Conservation (phyloP, 2,888 invertebrate genomes). For the Fabriciana adippe region DNA sequence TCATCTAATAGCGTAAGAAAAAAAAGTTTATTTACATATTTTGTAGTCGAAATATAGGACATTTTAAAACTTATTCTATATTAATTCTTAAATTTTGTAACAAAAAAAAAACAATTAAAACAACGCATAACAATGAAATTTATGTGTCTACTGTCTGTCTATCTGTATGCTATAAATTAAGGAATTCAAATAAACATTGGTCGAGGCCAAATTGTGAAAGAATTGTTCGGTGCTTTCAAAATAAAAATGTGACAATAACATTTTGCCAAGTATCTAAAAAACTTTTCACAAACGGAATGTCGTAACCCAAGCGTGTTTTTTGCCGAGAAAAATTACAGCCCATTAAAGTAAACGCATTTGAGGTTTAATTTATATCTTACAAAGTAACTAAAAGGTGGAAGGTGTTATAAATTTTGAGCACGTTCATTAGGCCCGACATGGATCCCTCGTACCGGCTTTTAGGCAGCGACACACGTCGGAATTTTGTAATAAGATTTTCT, state of each 20-base stretch:
- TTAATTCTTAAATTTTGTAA: background rate
- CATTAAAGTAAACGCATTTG: slow-evolving; percentile 54
- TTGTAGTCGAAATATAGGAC: too few relatives aligned
- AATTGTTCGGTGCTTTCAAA: slow-evolving; percentile 31
- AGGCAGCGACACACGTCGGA: slow-evolving; percentile 75
- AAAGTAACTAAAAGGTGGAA: slow-evolving; percentile 71
- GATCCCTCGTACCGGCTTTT: slow-evolving; percentile 67
- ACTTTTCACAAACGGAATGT: slow-evolving; percentile 19
- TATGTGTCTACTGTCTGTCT: background rate
- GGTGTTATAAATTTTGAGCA: slow-evolving; percentile 78
- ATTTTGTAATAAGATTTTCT: slow-evolving; percentile 80
- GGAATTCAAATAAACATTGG: slow-evolving; percentile 19
- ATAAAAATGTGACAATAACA: slow-evolving; percentile 30
- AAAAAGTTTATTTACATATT: too few relatives aligned
- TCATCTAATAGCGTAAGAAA: too few relatives aligned
- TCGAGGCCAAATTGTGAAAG: slow-evolving; percentile 28
- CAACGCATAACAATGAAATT: slow-evolving; percentile 7
- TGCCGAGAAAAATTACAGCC: slow-evolving; percentile 42
- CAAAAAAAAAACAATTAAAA: slow-evolving; percentile 1
- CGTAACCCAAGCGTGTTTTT: slow-evolving; percentile 26
- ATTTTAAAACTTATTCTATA: too few relatives aligned
- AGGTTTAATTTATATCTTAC: slow-evolving; percentile 52
- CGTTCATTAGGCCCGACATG: slow-evolving; percentile 72
- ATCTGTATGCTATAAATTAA: slow-evolving; percentile 7
- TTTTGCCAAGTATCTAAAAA: slow-evolving; percentile 27